Conservation (phyloP, 1,140 invertebrate species). For the Bombus ignitus region DNA sequence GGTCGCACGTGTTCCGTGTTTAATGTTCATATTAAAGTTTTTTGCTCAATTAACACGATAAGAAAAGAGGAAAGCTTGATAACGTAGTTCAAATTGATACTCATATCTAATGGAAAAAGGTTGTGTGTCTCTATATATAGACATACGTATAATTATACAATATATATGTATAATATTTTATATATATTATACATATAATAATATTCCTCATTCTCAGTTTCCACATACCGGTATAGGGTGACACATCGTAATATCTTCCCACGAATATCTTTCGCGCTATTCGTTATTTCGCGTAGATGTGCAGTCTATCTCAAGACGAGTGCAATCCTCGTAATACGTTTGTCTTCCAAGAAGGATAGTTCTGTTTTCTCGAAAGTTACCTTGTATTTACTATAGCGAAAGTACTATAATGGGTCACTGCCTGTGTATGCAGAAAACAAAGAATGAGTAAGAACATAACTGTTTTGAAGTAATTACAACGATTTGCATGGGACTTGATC, state of each 20-base stretch:
- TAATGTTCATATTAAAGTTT: conserved; percentile 11
- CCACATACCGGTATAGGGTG: background rate
- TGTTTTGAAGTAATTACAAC: conserved; percentile 44
- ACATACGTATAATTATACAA: background rate
- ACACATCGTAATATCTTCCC: background rate
- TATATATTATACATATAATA: background rate
- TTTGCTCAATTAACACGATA: conserved; percentile 40
- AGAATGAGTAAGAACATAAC: background rate
- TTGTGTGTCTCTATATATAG: background rate
- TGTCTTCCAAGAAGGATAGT: too few species aligned
- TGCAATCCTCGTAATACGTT: too few species aligned
- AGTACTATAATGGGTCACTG: background rate
- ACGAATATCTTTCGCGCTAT: background rate
- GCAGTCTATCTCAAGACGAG: too few species aligned
- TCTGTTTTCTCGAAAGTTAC: background rate
- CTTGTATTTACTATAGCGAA: background rate
- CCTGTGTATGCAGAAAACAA: background rate
- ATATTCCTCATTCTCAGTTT: too few species aligned
- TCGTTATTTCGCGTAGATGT: too few species aligned
- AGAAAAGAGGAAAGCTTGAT: background rate
- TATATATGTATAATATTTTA: background rate
- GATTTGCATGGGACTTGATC: conserved; percentile 61
- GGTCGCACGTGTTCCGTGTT: conserved; percentile 37
- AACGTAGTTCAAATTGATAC: conserved; percentile 12
- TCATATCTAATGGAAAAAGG: background rate